phyloP scores from a whole-genome alignment of 2,113 vertebrate genomes.

The Ascaphus truei region DNA sequence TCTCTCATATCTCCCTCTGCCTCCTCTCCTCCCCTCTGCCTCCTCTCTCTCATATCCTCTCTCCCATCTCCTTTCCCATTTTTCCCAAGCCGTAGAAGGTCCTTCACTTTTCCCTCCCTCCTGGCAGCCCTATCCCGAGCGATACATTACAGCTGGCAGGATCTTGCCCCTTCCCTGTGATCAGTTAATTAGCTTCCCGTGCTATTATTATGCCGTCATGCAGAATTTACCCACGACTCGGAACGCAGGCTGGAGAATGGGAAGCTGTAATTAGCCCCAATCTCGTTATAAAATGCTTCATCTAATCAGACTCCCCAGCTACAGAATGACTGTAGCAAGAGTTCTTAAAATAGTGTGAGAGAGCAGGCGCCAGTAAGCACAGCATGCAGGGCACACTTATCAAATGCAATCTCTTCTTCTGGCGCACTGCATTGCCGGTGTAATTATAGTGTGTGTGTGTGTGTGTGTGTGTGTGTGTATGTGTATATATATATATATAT shows the following conservation, averaged over 20 bases:
- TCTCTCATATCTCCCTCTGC: background rate
- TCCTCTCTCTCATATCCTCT: background rate
- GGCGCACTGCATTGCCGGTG: background rate
- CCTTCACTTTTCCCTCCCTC: background rate
- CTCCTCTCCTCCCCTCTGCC: background rate
- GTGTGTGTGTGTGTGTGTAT: too few relatives aligned
- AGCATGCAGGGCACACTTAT: background rate
- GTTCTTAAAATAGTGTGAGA: conserved; percentile 53
- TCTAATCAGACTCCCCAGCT: conserved; percentile 66
- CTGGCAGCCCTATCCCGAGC: conserved; percentile 15
- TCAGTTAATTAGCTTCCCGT: conserved; percentile 60
- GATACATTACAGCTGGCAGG: conserved; percentile 50
- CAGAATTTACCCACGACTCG: conserved; percentile 56
- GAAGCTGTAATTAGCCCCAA: conserved; percentile 79
- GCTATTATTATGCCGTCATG: conserved; percentile 64
- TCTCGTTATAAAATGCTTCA: conserved; percentile 75
- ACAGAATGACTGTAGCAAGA: conserved; percentile 45
- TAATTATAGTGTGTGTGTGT: too few relatives aligned
- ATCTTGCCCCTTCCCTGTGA: conserved; percentile 48
- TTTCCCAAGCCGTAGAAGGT: too few relatives aligned
- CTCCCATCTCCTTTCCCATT: too few relatives aligned
- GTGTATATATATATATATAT: too few relatives aligned
- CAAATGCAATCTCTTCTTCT: background rate
- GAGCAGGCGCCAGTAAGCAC: conserved; percentile 1
- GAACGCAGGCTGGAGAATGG: conserved; percentile 60